Evolutionary conservation across 2,888 invertebrate genomes (phyloP).

Genomic region (Eilema depressum): DNA sequence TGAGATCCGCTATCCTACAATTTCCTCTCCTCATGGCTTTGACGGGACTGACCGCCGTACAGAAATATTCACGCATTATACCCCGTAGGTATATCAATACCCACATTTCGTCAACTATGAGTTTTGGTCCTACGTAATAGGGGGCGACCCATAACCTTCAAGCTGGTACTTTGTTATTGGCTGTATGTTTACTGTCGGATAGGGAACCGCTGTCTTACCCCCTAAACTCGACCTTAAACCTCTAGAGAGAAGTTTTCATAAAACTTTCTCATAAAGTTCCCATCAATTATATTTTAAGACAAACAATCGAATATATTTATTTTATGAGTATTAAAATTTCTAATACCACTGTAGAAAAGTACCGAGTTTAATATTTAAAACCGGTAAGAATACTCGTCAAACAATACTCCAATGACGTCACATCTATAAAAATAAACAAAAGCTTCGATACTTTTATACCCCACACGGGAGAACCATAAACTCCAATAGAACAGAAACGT

Average conservation of each 20-base stretch:
- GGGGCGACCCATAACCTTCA: too few relatives aligned
- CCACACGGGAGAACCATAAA: constrained; percentile 62
- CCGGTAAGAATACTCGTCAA: constrained; percentile 1
- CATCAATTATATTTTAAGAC: not conserved
- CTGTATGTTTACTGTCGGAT: too few relatives aligned
- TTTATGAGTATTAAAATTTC: constrained; percentile 1
- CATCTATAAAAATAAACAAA: constrained; percentile 57
- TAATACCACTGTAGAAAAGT: not conserved
- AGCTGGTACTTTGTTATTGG: too few relatives aligned
- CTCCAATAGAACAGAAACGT: constrained; percentile 66
- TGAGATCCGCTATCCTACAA: not conserved
- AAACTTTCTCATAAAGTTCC: not conserved
- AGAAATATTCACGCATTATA: too few relatives aligned
- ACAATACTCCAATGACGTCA: constrained; percentile 42
- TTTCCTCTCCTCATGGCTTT: too few relatives aligned
- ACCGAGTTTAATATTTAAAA: not conserved
- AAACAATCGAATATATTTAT: not conserved
- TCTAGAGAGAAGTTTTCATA: not conserved
- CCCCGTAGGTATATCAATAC: too few relatives aligned
- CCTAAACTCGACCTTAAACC: too few relatives aligned
- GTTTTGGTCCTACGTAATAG: too few relatives aligned
- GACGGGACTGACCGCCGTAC: too few relatives aligned
- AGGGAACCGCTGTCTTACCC: too few relatives aligned
- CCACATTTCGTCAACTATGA: too few relatives aligned
- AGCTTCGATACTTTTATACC: constrained; percentile 58